A percentile compares a stretch with the other conserved stretches of the same genome.
phyloP scores from a whole-genome alignment of 2,797 vertebrate species.

The Smutsia gigantea region DNA sequence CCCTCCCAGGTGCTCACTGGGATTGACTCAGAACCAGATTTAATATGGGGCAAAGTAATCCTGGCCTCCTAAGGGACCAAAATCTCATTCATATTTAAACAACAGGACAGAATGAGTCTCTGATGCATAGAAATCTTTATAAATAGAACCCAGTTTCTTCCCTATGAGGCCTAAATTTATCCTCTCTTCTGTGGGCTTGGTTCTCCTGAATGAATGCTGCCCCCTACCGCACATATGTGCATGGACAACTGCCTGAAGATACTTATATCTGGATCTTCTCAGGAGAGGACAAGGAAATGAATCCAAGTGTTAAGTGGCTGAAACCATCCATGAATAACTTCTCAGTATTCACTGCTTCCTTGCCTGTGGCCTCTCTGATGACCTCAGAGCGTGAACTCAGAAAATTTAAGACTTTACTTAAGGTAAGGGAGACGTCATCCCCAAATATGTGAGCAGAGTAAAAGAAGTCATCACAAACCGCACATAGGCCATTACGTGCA shows the following conservation, averaged over 20 bases:
- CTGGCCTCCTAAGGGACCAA: background rate
- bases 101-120: background rate
- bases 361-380: background rate
- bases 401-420: background rate
- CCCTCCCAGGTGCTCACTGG: background rate
- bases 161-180: slow-evolving; percentile 6
- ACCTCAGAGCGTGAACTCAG: background rate
- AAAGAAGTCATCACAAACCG: background rate
- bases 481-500: background rate
- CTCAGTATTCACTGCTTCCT: background rate
- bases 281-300: background rate
- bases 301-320: background rate
- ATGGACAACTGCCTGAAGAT: background rate
- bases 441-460: background rate
- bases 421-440: background rate
- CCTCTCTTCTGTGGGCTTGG: background rate
- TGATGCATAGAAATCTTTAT: background rate
- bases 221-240: slow-evolving; percentile 22
- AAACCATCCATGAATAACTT: background rate
- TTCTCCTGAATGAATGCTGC: slow-evolving; percentile 59
- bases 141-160: background rate
- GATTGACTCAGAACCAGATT: background rate
- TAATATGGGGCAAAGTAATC: background rate
- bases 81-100: background rate
- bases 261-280: background rate